These are phyloP conservation scores for Chloropsis cyanopogon DNA, from an alignment of 2,113 vertebrate genomes.

Conservation along the genomic window DNA sequence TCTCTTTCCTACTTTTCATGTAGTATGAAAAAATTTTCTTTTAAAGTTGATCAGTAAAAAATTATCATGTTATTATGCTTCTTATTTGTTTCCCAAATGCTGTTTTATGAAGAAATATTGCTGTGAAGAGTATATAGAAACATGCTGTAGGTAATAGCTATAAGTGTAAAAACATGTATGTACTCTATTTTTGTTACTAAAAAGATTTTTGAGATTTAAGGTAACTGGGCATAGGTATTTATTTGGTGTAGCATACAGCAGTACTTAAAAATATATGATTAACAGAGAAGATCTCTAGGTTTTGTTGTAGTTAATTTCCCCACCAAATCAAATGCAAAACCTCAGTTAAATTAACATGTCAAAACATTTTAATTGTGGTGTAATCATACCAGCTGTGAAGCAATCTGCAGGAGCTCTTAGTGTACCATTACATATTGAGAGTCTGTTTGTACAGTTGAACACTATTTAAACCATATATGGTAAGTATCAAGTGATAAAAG, in stretches of 20 bases:
- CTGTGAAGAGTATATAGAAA: neutral
- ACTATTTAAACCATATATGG: neutral
- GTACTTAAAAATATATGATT: neutral
- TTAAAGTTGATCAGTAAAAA: neutral
- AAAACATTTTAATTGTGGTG: neutral
- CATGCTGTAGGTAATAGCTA: neutral
- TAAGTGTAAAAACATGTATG: neutral
- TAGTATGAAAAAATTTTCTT: neutral
- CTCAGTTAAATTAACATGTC: neutral
- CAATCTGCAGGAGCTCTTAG: neutral
- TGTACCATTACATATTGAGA: accelerated
- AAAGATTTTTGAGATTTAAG: neutral
- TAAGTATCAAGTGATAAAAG: neutral
- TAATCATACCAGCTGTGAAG: neutral
- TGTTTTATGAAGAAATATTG: neutral
- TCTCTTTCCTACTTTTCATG: neutral
- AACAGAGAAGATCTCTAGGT: neutral
- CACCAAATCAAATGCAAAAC: neutral
- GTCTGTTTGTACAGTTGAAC: neutral
- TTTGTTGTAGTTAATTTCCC: neutral
- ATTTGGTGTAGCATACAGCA: neutral
- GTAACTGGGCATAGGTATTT: neutral
- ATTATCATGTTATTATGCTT: neutral
- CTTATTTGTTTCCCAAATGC: neutral
- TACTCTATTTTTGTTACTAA: neutral